Evolutionary conservation across 2,888 invertebrate species (phyloP).

Genomic region (Drosophila limbata): DNA sequence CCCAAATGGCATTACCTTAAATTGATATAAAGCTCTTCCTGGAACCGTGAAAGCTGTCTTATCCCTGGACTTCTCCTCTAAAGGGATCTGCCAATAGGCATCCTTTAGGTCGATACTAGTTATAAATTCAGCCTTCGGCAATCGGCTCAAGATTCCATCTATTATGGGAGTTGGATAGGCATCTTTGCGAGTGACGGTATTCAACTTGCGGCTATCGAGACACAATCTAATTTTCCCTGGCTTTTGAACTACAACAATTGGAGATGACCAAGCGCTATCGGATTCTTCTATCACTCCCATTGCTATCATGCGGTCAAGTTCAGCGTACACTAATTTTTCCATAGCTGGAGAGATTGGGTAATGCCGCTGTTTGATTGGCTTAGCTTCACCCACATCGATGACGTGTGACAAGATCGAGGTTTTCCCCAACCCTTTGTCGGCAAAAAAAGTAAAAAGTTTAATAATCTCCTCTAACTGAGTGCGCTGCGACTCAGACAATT

Average conservation of each 20-base stretch:
- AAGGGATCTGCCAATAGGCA: neutral
- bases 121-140: slow-evolving; percentile 1
- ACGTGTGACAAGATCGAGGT: slow-evolving; percentile 7
- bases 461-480: neutral
- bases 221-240: no score
- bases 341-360: slow-evolving; percentile 15
- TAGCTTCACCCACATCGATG: slow-evolving; percentile 9
- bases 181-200: no score
- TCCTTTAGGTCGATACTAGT: slow-evolving; percentile 4
- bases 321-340: slow-evolving; percentile 15
- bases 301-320: no score
- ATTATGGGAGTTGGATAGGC: slow-evolving; percentile 6
- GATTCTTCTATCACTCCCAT: no score
- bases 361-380: slow-evolving; percentile 16
- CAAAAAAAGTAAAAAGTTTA: slow-evolving; percentile 12
- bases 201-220: no score
- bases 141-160: slow-evolving; percentile 10
- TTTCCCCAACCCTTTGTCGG: slow-evolving; percentile 7
- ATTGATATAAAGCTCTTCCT: no score
- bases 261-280: no score
- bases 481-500: neutral
- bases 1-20: neutral
- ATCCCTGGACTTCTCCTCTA: neutral
- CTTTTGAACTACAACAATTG: no score
- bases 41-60: neutral